Conservation (phyloP, 2,797 vertebrate species). For the Erethizon dorsatum region DNA sequence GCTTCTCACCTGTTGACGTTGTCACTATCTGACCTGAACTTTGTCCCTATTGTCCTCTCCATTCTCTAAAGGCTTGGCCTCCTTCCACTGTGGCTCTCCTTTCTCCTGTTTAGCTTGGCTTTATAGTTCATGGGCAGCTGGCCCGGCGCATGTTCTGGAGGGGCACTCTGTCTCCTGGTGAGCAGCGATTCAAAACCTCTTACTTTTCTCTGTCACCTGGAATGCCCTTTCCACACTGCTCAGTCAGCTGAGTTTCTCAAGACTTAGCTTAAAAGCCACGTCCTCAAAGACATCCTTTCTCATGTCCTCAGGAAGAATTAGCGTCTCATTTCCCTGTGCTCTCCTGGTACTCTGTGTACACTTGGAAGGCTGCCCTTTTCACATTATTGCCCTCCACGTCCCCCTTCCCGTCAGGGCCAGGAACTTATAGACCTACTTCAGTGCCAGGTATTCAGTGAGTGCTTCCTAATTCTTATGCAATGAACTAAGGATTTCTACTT, state of each 20-base stretch:
- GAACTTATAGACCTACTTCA: neutral
- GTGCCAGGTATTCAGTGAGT: neutral
- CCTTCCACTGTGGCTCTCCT: neutral
- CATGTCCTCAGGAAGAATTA: neutral
- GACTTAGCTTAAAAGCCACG: constrained; percentile 16
- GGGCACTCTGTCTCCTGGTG: neutral
- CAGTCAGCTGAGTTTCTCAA: constrained; percentile 44
- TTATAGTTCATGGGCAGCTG: neutral
- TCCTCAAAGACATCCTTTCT: constrained; percentile 15
- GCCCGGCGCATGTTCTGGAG: neutral
- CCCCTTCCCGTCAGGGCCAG: neutral
- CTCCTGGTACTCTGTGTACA: neutral
- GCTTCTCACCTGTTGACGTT: neutral
- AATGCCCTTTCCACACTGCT: constrained; percentile 40
- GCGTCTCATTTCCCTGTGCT: neutral
- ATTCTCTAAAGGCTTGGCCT: neutral
- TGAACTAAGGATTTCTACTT: neutral
- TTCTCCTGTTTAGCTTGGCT: neutral
- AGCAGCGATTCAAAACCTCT: neutral
- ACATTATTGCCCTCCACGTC: neutral
- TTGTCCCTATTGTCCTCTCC: neutral
- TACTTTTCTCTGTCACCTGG: constrained; percentile 57
- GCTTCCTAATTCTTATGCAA: neutral
- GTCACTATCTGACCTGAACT: neutral
- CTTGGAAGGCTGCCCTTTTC: neutral